phyloP scores from a whole-genome alignment of 2,888 invertebrate species.

The Seladonia tumulorum region DNA sequence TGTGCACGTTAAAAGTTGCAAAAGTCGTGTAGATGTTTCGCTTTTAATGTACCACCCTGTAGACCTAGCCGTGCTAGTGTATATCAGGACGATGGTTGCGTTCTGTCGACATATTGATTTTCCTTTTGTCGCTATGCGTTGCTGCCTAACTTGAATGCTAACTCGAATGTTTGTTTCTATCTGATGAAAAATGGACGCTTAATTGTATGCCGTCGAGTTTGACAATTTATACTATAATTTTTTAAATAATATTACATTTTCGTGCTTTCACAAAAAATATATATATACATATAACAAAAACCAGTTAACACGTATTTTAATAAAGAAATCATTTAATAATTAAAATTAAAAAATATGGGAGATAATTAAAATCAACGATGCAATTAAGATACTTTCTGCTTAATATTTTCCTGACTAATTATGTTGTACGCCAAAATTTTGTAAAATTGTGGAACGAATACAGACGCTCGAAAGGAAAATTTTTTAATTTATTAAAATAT shows the following conservation, averaged over 20 bases:
- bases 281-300: background rate
- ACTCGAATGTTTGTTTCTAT: background rate
- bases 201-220: background rate
- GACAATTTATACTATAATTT: background rate
- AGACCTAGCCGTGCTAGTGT: background rate
- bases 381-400: background rate
- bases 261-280: background rate
- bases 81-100: constrained; percentile 20
- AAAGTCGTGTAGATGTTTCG: background rate
- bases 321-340: background rate
- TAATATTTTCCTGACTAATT: background rate
- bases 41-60: background rate
- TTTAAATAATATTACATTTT: background rate
- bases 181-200: background rate
- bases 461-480: too few relatives aligned
- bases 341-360: background rate
- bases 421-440: background rate
- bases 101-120: constrained; percentile 31
- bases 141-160: constrained; percentile 5
- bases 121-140: constrained; percentile 6
- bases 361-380: background rate
- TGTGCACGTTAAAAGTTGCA: background rate
- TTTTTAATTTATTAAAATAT: background rate
- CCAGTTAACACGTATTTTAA: background rate
- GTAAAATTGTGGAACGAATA: background rate